These are phyloP conservation scores for Drosophila seguyi DNA, from an alignment of 1,140 invertebrate species.

Conservation along the genomic window DNA sequence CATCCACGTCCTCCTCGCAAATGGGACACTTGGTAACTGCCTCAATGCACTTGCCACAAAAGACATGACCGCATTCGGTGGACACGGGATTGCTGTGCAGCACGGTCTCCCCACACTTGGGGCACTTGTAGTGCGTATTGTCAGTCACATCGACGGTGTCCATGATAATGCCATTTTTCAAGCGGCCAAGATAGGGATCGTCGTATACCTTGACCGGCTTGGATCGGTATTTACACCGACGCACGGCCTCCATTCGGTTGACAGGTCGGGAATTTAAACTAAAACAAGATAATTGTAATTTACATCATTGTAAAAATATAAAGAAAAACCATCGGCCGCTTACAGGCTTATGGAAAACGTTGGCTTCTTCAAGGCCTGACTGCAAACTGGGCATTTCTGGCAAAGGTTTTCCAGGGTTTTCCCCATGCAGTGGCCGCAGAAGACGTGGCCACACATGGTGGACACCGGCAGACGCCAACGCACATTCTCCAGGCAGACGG, in stretches of 20 bases:
- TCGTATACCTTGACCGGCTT: neutral
- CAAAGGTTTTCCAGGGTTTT: neutral
- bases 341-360: neutral
- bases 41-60: neutral
- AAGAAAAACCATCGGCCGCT: too few species aligned
- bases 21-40: neutral
- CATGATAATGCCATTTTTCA: neutral
- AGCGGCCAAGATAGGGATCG: neutral
- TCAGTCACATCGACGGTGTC: neutral
- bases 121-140: neutral
- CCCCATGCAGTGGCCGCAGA: neutral
- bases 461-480: neutral
- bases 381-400: neutral
- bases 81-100: neutral
- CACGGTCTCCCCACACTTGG: neutral
- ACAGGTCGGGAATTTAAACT: neutral
- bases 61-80: neutral
- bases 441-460: neutral
- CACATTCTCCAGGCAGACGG: neutral
- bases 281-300: neutral
- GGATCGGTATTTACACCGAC: neutral
- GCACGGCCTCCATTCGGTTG: neutral
- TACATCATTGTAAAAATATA: neutral
- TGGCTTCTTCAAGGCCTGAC: rapidly evolving
- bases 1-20: neutral